Base-by-base conservation (phyloP, 2,113 vertebrate species). In the Clupea harengus region DNA sequence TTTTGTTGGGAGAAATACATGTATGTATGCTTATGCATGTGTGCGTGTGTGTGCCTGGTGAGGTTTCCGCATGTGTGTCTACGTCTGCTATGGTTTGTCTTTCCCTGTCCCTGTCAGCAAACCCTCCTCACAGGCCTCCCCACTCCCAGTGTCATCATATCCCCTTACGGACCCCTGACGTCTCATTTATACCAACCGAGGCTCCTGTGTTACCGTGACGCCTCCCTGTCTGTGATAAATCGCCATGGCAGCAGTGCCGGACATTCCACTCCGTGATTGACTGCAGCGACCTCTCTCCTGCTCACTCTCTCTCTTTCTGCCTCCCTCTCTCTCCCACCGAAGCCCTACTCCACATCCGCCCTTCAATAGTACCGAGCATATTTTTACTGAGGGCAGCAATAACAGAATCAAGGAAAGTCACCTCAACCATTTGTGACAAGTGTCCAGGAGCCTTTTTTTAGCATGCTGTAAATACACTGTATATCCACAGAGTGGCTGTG, bases 121-220 rank as follows among this genome's bases (percentile, higher is more conserved):
- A 60, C 64, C 87, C 46, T 25, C 50, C 80, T 81, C 60, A 20
- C 57, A 85, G 57, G 49, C 60, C 83, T 32, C 88, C 86, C 89
- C 82, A 90, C 87, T 85, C 83, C 83, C 89, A 87, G 91, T 92
- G 92, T 93, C 92, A 93, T 93, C 93, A 89, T 92, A 89, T 85
- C 85, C 85, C 89, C 83, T 86, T 78, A 45, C 85, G 88, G 89
- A 91, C 91, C 83, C 89, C 92, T 90, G 90, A 94, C 90, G 72
- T 92, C 93, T 95, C 93, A 94, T 89, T 94, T 93, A 49, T 57
- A 84, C 84, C 45, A 32, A 57, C 89, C 90, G n/a, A 46, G 90
- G 92, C 89, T 94, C 92, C 87, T 93, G 91, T 94, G 93, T 93
- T 93, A 93, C 83, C 84, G 89, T 89, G 95, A 94, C 94, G 94